A percentile compares a stretch with the other conserved stretches of the same genome.
These are phyloP conservation scores for Porites divaricata DNA, from an alignment of 92 coral and sea anemone species.

Conservation along the genomic window DNA sequence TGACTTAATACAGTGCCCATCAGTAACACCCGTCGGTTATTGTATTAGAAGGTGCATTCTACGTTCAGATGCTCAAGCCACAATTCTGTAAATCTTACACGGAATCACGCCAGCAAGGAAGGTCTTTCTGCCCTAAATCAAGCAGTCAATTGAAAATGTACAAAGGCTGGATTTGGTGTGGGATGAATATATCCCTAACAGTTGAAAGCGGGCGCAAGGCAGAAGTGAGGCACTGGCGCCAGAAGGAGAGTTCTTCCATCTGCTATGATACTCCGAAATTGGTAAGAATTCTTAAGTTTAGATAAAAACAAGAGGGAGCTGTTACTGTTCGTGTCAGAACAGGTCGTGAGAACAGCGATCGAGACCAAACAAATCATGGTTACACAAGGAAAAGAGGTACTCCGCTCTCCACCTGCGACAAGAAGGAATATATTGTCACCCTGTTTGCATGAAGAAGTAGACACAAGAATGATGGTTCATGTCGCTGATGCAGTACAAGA, in stretches of 20 bases:
- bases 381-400: not conserved
- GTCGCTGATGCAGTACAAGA: too few relatives aligned
- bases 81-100: conserved; percentile 4
- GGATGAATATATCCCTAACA: conserved; percentile 19
- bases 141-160: not conserved
- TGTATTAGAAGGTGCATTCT: not conserved
- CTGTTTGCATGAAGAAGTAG: conserved; percentile 21
- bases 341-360: not conserved
- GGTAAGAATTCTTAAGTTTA: conserved; percentile 8
- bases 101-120: not conserved
- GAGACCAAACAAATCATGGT: not conserved
- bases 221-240: conserved; percentile 1
- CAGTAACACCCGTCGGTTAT: too few relatives aligned
- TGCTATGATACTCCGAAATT: not conserved
- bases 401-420: conserved; percentile 6
- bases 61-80: too few relatives aligned
- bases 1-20: too few relatives aligned
- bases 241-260: conserved; percentile 21
- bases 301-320: not conserved
- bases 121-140: not conserved
- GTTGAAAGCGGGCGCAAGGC: conserved; percentile 11
- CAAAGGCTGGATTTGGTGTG: conserved; percentile 22
- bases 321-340: conserved; percentile 5
- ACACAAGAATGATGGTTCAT: conserved; percentile 6
- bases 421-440: not conserved